Evolutionary conservation across 2,888 invertebrate species (phyloP), one percentile per base, ranked within the genome.

Genomic region (Acronicta psi): DNA sequence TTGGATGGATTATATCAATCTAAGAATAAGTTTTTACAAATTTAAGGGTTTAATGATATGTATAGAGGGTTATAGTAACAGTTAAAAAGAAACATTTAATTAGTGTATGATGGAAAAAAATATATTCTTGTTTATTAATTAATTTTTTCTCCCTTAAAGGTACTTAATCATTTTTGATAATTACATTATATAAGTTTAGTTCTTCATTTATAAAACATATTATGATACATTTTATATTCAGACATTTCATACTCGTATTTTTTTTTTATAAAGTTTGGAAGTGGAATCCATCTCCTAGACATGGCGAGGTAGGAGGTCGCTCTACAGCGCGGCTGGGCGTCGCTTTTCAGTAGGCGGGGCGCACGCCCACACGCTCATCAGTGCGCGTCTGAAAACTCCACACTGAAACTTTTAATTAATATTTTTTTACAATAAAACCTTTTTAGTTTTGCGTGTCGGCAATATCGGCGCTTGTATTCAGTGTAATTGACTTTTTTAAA

Each of bases 291-390:
- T 49, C 71, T 75, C 75, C 50, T 60, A 59, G 67, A 71, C 67
- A 65, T 59, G 59, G 67, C 63, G 13, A 51, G 66, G 87, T 84
- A 86, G 92, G 93, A 89, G 90, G 91, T 85, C 92, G 89, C 93
- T 93, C 46, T 85, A 84, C 60, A 93, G 93, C 87, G 87, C 44
- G 36, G 49, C 83, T 88, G 93, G 93, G 93, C 92, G 93, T 89
- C 92, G 85, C 93, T 92, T 44, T 84, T 78, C 79, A 92, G 90
- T 73, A 86, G 88, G 90, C 87, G 89, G 83, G 79, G 75, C 73
- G 78, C 82, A 86, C 88, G 88, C 86, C 87, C 85, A 86, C 77
- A 49, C 87, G 83, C 82, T 86, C 79, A 86, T 85, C 80, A 89
- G 80, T 47, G 13, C 56, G 72, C 63, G 75, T 65, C 59, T 79